phyloP scores from a whole-genome alignment of 2,888 invertebrate species.

The Polydesmus complanatus region DNA sequence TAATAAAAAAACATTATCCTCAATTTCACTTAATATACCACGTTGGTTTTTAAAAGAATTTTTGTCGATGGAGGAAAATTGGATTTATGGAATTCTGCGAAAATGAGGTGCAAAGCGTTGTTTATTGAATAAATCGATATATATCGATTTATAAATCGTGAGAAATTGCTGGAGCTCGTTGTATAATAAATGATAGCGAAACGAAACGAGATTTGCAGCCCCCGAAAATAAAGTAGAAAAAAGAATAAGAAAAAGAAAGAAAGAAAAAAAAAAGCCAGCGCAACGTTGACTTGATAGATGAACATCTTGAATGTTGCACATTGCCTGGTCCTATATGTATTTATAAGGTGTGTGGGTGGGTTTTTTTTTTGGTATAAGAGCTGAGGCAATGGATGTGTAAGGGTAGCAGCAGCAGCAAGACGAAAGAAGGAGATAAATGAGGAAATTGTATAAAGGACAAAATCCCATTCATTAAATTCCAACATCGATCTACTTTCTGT shows the following conservation, averaged over 20 bases:
- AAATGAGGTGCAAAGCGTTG: not conserved
- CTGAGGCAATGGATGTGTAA: not conserved
- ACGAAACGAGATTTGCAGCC: not conserved
- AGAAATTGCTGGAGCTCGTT: not conserved
- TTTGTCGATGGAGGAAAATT: too few species aligned
- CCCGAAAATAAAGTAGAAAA: not conserved
- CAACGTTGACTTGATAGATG: not conserved
- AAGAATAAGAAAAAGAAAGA: not conserved
- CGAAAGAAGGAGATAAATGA: not conserved
- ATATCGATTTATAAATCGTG: not conserved
- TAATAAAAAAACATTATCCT: too few species aligned
- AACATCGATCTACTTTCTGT: not conserved
- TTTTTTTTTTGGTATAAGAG: too few species aligned
- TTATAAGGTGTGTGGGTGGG: not conserved
- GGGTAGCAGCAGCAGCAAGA: not conserved
- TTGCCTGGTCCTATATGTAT: not conserved
- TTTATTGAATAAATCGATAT: not conserved
- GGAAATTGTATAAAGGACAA: not conserved
- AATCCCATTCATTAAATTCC: not conserved
- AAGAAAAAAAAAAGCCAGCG: not conserved
- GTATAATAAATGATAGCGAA: not conserved
- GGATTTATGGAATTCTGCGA: too few species aligned
- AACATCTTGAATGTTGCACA: not conserved
- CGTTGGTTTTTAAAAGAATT: too few species aligned
- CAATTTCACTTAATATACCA: too few species aligned